Evolutionary conservation across 2,888 invertebrate genomes (phyloP).

Genomic region (Pediacus dermestoides): DNA sequence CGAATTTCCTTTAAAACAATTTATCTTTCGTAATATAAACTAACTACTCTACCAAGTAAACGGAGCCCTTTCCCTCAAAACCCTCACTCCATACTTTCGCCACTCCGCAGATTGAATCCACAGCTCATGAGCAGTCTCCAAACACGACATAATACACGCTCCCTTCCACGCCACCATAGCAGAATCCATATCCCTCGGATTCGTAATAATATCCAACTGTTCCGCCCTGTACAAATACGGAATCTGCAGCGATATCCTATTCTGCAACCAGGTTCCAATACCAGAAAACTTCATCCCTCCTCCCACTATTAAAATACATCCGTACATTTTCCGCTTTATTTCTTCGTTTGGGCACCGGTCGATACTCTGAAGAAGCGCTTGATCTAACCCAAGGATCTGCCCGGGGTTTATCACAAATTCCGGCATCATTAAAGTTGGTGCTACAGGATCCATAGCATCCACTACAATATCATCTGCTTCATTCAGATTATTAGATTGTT

Average conservation of each 20-base stretch:
- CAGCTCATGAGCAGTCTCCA: constrained; percentile 88
- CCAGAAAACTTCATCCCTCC: constrained; percentile 87
- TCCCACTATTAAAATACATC: constrained; percentile 86
- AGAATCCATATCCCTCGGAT: constrained; percentile 89
- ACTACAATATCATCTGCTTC: constrained; percentile 72
- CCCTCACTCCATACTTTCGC: constrained; percentile 78
- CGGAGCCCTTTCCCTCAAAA: constrained; percentile 86
- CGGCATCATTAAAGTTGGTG: constrained; percentile 48
- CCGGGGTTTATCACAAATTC: constrained; percentile 71
- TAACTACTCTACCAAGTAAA: constrained; percentile 71
- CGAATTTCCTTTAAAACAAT: neutral
- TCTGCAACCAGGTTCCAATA: constrained; percentile 83
- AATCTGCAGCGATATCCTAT: constrained; percentile 78
- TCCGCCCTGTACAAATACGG: constrained; percentile 76
- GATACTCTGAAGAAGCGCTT: constrained; percentile 87
- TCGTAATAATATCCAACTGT: constrained; percentile 83
- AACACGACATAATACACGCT: constrained; percentile 86
- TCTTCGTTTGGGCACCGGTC: constrained; percentile 73
- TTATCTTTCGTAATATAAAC: neutral
- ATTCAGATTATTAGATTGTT: constrained; percentile 53
- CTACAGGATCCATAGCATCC: constrained; percentile 56
- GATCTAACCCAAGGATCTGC: constrained; percentile 82
- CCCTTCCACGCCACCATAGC: constrained; percentile 92
- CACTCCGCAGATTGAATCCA: constrained; percentile 88
- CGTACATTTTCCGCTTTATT: constrained; percentile 89